Evolutionary conservation across 2,113 vertebrate species (phyloP).

Genomic region (Gopherus flavomarginatus): DNA sequence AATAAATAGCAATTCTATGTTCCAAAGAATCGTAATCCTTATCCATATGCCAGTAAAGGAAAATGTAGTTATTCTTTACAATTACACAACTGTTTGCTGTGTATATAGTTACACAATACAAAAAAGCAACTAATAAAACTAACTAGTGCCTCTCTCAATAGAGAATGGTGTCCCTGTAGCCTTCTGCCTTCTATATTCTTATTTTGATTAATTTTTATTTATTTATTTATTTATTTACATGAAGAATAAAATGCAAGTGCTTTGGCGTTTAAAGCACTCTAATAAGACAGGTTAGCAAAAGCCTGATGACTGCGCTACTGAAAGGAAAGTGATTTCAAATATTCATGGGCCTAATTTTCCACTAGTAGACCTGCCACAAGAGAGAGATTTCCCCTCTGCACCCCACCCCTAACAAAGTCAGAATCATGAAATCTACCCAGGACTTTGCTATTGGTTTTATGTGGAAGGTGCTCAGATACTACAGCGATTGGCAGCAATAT

Average conservation of each 20-base stretch:
- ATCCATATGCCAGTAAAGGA: background rate
- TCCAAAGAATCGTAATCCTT: background rate
- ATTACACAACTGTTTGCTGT: background rate
- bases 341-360: background rate
- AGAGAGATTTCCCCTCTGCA: background rate
- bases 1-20: background rate
- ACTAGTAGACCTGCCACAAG: background rate
- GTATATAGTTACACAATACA: background rate
- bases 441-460: accelerated
- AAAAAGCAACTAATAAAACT: constrained; percentile 4
- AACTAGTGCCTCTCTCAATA: background rate
- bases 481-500: accelerated
- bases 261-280: background rate
- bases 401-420: background rate
- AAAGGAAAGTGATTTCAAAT: background rate
- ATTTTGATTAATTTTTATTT: constrained; percentile 21
- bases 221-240: constrained; percentile 18
- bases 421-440: background rate
- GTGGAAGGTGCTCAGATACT: accelerated
- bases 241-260: background rate
- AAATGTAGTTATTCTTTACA: accelerated
- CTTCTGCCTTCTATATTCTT: background rate
- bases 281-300: background rate
- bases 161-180: background rate
- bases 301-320: background rate